Evolutionary conservation across 2,113 vertebrate species (phyloP).

Genomic region (Heloderma charlesbogerti): DNA sequence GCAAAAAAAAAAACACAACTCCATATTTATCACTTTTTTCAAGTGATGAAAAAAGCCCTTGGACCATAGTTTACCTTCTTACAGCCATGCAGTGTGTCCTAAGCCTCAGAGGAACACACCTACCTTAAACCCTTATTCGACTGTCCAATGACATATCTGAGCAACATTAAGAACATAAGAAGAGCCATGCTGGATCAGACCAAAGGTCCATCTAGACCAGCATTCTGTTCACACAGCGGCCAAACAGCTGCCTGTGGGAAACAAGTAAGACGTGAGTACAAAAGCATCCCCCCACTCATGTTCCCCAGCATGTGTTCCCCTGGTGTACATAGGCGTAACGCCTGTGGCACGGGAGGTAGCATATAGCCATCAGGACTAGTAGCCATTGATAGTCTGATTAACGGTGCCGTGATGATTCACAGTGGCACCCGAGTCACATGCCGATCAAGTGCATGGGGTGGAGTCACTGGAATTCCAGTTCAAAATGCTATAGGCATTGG

Average conservation of each 20-base stretch:
- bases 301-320: too few species aligned
- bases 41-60: not conserved
- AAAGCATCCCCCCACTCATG: too few species aligned
- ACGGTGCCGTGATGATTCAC: not conserved
- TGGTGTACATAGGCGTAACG: too few species aligned
- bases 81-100: not conserved
- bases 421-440: not conserved
- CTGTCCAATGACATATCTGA: not conserved
- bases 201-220: too few species aligned
- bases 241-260: too few species aligned
- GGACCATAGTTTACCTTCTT: not conserved
- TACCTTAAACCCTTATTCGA: not conserved
- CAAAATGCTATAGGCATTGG: not conserved
- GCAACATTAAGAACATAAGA: not conserved
- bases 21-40: not conserved
- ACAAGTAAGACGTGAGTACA: too few species aligned
- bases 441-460: not conserved
- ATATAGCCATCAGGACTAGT: too few species aligned
- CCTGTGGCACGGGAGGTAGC: too few species aligned
- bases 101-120: not conserved
- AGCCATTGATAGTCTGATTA: too few species aligned
- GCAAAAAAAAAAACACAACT: not conserved
- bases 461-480: conserved; percentile 31
- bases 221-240: too few species aligned
- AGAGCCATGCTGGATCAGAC: too few species aligned